Percentiles rank a stretch among this genome's conserved stretches.
phyloP scores from a whole-genome alignment of 1,140 invertebrate species.

The Neomicropteryx cornuta region DNA sequence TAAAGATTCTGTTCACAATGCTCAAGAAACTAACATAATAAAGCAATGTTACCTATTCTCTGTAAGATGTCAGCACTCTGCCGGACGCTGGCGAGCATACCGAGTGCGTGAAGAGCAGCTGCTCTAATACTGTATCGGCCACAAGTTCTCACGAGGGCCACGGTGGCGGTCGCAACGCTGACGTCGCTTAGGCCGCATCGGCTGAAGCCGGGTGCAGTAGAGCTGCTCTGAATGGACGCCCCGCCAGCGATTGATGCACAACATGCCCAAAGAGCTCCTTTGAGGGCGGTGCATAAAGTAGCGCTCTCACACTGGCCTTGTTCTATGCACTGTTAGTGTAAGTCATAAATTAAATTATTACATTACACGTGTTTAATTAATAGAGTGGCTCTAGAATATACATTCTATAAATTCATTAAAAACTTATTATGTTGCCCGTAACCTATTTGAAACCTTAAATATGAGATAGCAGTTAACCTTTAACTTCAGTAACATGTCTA shows the following conservation, averaged over 20 bases:
- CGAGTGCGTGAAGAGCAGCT: slow-evolving; percentile 79
- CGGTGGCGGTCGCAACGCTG: slow-evolving; percentile 54
- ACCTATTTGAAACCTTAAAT: too few relatives aligned
- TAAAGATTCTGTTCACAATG: too few relatives aligned
- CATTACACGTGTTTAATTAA: too few relatives aligned
- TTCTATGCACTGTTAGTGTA: slow-evolving; percentile 32
- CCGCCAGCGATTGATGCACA: slow-evolving; percentile 71
- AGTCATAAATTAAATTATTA: too few relatives aligned
- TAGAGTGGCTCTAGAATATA: too few relatives aligned
- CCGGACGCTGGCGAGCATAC: slow-evolving; percentile 71
- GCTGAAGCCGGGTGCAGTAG: too few relatives aligned
- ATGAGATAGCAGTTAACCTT: too few relatives aligned
- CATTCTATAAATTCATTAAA: too few relatives aligned
- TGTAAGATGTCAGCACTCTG: slow-evolving; percentile 69
- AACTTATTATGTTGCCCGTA: too few relatives aligned
- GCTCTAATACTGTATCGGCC: slow-evolving; percentile 78
- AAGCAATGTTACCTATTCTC: slow-evolving; percentile 50
- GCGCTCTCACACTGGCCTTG: slow-evolving; percentile 45
- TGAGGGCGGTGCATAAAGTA: slow-evolving; percentile 60
- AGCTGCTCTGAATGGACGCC: slow-evolving; percentile 70
- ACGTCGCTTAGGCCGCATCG: slow-evolving; percentile 64
- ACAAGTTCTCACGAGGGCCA: slow-evolving; percentile 65
- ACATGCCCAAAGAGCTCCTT: slow-evolving; percentile 82
- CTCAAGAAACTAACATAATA: too few relatives aligned
- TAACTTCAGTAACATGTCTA: too few relatives aligned